Evolutionary conservation across 37 sponge, comb jelly and placozoan species (phyloP), one percentile per base, ranked within the genome.

Genomic region (Theonella swinhoei): DNA sequence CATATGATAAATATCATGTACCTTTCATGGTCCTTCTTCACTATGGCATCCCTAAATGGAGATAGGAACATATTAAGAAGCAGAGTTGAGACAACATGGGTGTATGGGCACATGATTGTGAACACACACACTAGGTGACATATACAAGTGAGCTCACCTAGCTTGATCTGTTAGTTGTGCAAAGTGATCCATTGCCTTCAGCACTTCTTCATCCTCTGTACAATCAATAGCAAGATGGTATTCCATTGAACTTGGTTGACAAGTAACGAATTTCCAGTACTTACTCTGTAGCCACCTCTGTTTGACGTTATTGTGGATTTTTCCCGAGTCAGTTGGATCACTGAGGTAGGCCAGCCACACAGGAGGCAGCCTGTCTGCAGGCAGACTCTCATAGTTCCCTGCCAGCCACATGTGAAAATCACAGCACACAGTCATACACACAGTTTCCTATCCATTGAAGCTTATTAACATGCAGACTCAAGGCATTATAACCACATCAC

Each of bases 301-400:
- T 40, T 89, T 95, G 47, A 95, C 82, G 63, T 74, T 75, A 69
- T 90, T 95, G 81, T 95, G 95, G 3, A 91, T 89, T 41, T 82
- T 89, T 0, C 95, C 95, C 17, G 95, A 95, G 71, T 95, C 92
- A 84, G 90, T 95, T 39, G 92, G 95, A 59, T 95, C 92, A 19
- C 74, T 74, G 0, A 89, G 83, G 78, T 95, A 95, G 31, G 95
- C 92, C 34, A 95, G 77, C 95, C 95, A 95, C 72, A 95, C 31
- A 0, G 87, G 95, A 23, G 95, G 95, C 28, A 95, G 73, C 0
- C 62, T 35, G 37, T 59, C 42, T 14, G 75, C 68, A n/a, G 75
- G 58, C 73, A 95, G 25, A 4, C 64, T 20, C 43, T 76, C 81
- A 76, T 95, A 95, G 1, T 32, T 76, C 22, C 93, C 93, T 92